Evolutionary conservation across 2,113 vertebrate genomes (phyloP).

Genomic region (Zosterops japonicus): DNA sequence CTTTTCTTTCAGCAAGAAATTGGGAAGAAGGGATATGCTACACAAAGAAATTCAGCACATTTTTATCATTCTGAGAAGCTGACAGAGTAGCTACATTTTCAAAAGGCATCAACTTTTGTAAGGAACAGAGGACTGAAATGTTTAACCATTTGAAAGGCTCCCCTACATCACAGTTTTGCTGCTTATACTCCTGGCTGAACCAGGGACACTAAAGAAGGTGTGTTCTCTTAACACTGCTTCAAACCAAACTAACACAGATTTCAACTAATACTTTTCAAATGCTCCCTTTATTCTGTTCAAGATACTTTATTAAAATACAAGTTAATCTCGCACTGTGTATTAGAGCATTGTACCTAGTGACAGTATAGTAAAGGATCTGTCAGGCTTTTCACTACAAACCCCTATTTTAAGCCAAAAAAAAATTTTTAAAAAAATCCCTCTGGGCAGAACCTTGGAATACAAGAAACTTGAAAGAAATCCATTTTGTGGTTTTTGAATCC

Average conservation of each 20-base stretch:
- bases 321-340: slow-evolving; percentile 19
- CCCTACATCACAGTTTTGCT: neutral
- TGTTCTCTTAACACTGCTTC: neutral
- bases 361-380: slow-evolving; percentile 46
- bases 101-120: slow-evolving; percentile 12
- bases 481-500: slow-evolving; percentile 62
- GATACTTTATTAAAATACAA: slow-evolving; percentile 28
- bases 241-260: slow-evolving; percentile 6
- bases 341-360: slow-evolving; percentile 22
- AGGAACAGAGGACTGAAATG: neutral
- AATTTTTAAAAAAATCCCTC: neutral
- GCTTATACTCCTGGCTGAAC: neutral
- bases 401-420: slow-evolving; percentile 4
- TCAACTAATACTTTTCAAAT: slow-evolving; percentile 23
- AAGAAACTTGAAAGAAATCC: slow-evolving; percentile 59
- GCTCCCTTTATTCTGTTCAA: slow-evolving; percentile 16
- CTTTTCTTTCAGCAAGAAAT: neutral
- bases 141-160: slow-evolving; percentile 4
- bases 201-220: neutral
- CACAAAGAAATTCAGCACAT: neutral
- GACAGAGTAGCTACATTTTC: neutral
- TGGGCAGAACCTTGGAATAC: slow-evolving; percentile 25
- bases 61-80: neutral
- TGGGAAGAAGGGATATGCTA: neutral
- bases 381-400: slow-evolving; percentile 52